Evolutionary conservation across 2,888 invertebrate genomes (phyloP).

Genomic region (Chloroclysta siterata): DNA sequence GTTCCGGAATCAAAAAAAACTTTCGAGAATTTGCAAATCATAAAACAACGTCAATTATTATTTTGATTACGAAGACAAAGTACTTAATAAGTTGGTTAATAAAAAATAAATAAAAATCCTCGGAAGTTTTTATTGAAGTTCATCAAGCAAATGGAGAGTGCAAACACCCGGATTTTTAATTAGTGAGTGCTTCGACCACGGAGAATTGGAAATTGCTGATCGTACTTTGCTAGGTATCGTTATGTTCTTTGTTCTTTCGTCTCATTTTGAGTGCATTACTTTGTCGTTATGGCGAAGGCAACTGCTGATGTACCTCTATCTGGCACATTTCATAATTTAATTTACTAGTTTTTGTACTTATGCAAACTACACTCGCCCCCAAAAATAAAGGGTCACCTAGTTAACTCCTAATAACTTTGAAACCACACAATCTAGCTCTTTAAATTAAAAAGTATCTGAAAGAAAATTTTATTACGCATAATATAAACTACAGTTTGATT

Average conservation of each 20-base stretch:
- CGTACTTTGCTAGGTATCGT: not conserved
- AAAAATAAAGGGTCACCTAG: too few species aligned
- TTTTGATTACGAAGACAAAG: not conserved
- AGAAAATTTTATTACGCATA: too few species aligned
- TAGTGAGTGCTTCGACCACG: constrained; percentile 15
- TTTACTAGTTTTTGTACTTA: too few species aligned
- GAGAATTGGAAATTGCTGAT: constrained; percentile 21
- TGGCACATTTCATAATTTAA: too few species aligned
- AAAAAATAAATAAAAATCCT: constrained; percentile 1
- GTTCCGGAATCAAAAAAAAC: not conserved
- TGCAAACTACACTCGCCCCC: too few species aligned
- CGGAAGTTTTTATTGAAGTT: constrained; percentile 7
- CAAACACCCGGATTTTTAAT: constrained; percentile 18
- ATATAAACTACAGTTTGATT: too few species aligned
- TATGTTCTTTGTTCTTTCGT: constrained; percentile 6
- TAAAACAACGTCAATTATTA: not conserved
- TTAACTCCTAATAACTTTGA: too few species aligned
- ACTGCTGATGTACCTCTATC: too few species aligned
- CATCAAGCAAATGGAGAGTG: constrained; percentile 19
- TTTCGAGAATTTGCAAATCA: not conserved
- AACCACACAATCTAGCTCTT: too few species aligned
- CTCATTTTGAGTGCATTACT: too few species aligned
- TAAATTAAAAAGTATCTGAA: too few species aligned
- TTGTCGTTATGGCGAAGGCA: too few species aligned
- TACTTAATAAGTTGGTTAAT: not conserved